phyloP scores from a whole-genome alignment of 92 coral and sea anemone genomes.

The Phymanthus crucifer region DNA sequence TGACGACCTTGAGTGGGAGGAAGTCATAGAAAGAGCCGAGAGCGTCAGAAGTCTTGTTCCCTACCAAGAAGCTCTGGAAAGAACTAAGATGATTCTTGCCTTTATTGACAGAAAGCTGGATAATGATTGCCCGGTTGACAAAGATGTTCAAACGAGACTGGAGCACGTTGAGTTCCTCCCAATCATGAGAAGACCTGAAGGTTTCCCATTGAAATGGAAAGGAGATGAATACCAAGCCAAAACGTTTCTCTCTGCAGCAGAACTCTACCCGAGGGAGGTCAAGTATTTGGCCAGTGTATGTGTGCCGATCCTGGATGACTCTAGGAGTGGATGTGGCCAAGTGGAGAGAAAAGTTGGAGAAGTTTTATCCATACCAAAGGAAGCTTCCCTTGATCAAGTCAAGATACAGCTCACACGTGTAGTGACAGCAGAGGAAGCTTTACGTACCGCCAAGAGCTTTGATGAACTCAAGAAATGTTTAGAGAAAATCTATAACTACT shows the following conservation, averaged over 20 bases:
- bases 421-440: slow-evolving; percentile 18
- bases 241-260: slow-evolving; percentile 54
- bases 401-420: slow-evolving; percentile 33
- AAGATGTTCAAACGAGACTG: slow-evolving; percentile 1
- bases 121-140: slow-evolving; percentile 2
- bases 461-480: slow-evolving; percentile 11
- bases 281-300: too few species aligned
- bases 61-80: slow-evolving; percentile 37
- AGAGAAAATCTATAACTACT: slow-evolving; percentile 15
- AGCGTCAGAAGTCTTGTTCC: too few species aligned
- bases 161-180: background rate
- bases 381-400: too few species aligned
- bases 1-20: too few species aligned
- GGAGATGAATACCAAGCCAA: slow-evolving; percentile 20
- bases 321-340: background rate
- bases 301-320: too few species aligned
- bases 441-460: too few species aligned
- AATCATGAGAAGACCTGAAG: too few species aligned
- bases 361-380: slow-evolving; percentile 24
- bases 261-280: slow-evolving; percentile 33
- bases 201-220: slow-evolving; percentile 78
- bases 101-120: too few species aligned
- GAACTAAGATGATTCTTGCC: slow-evolving; percentile 38
- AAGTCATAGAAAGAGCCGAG: too few species aligned
- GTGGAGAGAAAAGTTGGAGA: background rate